Percentiles rank a stretch among this genome's conserved stretches.
Evolutionary conservation across 2,113 vertebrate genomes (phyloP).

Genomic region (Bagarius yarrelli): DNA sequence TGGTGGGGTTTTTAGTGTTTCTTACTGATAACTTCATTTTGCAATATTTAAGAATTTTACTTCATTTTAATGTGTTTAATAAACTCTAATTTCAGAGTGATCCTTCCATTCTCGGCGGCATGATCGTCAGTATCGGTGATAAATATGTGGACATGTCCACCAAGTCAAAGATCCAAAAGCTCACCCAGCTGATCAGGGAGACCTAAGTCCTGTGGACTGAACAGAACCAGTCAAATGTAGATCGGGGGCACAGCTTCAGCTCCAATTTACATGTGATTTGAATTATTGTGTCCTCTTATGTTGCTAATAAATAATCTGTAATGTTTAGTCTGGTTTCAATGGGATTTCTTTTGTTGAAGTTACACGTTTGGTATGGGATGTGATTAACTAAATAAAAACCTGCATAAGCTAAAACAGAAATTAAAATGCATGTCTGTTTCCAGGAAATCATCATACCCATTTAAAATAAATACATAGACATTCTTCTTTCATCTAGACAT

Average conservation of each 20-base stretch:
- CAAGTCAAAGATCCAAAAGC: constrained; percentile 91
- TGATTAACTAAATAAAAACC: too few species aligned
- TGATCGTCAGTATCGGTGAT: constrained; percentile 95
- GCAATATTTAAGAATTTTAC: too few species aligned
- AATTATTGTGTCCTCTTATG: constrained; percentile 45
- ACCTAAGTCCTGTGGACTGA: constrained; percentile 71
- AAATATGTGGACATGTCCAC: constrained; percentile 95
- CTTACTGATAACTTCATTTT: too few species aligned
- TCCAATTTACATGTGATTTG: constrained; percentile 25
- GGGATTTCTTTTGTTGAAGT: background rate
- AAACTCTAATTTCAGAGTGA: constrained; percentile 76
- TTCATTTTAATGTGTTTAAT: background rate
- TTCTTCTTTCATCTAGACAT: too few species aligned
- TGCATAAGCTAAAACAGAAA: too few species aligned
- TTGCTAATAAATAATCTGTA: constrained; percentile 55
- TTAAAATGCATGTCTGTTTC: too few species aligned
- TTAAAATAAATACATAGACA: too few species aligned
- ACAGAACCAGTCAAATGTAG: constrained; percentile 37
- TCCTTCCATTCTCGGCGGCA: constrained; percentile 86
- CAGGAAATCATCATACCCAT: too few species aligned
- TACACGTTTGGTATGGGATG: background rate
- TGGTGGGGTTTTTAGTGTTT: too few species aligned
- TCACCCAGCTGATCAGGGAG: constrained; percentile 83
- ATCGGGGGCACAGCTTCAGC: constrained; percentile 1
- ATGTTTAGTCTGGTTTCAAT: constrained; percentile 26